Evolutionary conservation across 1,140 invertebrate genomes (phyloP).

Genomic region (Hormaphis cornu): DNA sequence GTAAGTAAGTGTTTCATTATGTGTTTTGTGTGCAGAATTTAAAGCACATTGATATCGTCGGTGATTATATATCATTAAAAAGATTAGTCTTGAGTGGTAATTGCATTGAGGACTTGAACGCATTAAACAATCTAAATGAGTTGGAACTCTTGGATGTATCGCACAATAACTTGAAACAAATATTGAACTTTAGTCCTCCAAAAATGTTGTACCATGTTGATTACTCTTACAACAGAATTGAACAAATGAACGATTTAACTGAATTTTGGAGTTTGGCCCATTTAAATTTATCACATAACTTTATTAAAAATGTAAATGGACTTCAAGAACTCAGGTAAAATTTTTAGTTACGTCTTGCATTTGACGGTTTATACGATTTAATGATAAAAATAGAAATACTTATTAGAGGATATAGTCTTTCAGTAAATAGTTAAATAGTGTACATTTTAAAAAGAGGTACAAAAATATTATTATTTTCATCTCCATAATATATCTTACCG

Average conservation of each 20-base stretch:
- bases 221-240: background rate
- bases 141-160: slow-evolving; percentile 15
- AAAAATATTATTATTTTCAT: too few relatives aligned
- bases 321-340: background rate
- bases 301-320: background rate
- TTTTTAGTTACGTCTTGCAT: background rate
- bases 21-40: background rate
- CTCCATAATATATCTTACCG: too few relatives aligned
- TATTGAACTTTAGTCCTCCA: slow-evolving; percentile 1
- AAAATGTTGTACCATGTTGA: background rate
- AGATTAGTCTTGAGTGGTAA: background rate
- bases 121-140: background rate
- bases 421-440: too few relatives aligned
- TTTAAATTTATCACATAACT: background rate
- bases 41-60: background rate
- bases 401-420: too few relatives aligned
- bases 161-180: background rate
- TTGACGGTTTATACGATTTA: background rate
- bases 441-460: too few relatives aligned
- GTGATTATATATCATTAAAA: background rate
- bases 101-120: background rate
- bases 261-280: slow-evolving; percentile 4
- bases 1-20: background rate
- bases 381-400: background rate
- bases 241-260: background rate